Conservation (phyloP, 2,113 vertebrate species). For the Syrrhaptes paradoxus region DNA sequence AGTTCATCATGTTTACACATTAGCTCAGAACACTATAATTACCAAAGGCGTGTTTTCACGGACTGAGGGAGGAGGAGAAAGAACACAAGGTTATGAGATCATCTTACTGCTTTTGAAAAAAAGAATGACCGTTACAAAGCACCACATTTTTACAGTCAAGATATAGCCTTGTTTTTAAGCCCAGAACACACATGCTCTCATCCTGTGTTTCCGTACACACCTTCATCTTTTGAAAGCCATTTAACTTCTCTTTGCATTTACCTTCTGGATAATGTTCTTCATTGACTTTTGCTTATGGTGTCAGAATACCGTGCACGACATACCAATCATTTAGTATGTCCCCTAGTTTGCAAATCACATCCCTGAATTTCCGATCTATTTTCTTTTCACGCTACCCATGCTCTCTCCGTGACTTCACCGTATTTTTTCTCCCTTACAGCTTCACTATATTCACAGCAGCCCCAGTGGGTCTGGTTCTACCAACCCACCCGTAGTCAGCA, state of each 20-base stretch:
- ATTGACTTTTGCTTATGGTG: fast-evolving
- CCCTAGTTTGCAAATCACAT: neutral
- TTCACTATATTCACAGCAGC: constrained; percentile 93
- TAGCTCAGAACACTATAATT: fast-evolving
- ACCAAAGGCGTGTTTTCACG: neutral
- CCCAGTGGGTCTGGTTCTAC: constrained; percentile 91
- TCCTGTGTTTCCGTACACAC: neutral
- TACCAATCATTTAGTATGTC: fast-evolving
- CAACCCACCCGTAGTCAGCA: constrained; percentile 94
- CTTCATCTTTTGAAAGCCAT: neutral
- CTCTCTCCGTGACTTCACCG: neutral
- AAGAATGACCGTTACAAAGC: neutral
- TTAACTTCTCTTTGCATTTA: neutral
- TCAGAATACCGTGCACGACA: fast-evolving
- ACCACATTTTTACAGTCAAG: neutral
- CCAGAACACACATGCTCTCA: fast-evolving
- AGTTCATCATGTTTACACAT: neutral
- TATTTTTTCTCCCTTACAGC: constrained; percentile 70
- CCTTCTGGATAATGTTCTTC: neutral
- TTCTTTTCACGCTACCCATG: neutral
- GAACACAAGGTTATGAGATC: neutral
- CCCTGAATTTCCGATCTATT: neutral
- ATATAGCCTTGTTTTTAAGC: neutral
- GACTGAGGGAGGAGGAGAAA: neutral
- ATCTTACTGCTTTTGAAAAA: neutral